Evolutionary conservation across 1,140 invertebrate genomes (phyloP).

Genomic region (Pteromalus puparum): DNA sequence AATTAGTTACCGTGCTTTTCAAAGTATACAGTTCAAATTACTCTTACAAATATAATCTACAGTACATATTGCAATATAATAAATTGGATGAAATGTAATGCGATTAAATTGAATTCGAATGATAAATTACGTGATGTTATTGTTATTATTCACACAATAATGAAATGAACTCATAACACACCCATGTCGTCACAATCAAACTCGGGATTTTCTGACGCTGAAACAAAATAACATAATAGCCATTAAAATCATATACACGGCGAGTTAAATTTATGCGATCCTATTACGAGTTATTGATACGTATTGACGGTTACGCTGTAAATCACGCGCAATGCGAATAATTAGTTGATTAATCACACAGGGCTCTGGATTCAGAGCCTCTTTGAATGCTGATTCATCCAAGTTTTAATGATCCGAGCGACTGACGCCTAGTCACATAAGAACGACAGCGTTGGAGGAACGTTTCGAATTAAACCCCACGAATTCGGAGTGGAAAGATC

Average conservation of each 20-base stretch:
- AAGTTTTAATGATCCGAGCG: too few relatives aligned
- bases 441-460: background rate
- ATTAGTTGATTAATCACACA: background rate
- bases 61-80: background rate
- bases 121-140: background rate
- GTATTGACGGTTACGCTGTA: too few relatives aligned
- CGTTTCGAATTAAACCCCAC: background rate
- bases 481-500: background rate
- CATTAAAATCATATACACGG: background rate
- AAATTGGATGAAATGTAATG: background rate
- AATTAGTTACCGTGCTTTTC: background rate
- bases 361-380: background rate
- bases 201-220: constrained; percentile 46
- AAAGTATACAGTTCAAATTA: background rate
- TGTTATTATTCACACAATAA: constrained; percentile 46
- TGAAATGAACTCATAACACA: constrained; percentile 42
- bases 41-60: background rate
- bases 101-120: background rate
- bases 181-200: constrained; percentile 51
- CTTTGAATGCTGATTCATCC: background rate
- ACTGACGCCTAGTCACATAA: background rate
- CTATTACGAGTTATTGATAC: too few relatives aligned
- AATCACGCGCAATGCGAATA: background rate
- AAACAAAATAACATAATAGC: constrained; percentile 44
- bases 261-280: too few relatives aligned